phyloP scores from a whole-genome alignment of 2,888 invertebrate genomes.

The Lamellibrachia columna region DNA sequence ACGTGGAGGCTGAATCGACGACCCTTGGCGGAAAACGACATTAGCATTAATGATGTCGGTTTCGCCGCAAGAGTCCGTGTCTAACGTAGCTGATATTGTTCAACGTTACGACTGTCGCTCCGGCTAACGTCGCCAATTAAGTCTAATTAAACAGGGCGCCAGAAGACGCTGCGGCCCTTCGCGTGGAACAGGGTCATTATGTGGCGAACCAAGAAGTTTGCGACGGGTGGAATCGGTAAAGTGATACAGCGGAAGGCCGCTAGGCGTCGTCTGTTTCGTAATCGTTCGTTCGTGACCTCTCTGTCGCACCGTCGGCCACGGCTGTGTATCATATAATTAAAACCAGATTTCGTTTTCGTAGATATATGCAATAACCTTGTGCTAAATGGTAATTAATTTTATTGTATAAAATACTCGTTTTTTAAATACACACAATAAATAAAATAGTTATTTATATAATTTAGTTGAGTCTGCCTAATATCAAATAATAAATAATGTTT shows the following conservation, averaged over 20 bases:
- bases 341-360: neutral
- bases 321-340: neutral
- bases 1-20: neutral
- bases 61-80: neutral
- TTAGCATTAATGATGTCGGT: conserved; percentile 16
- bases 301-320: neutral
- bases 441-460: neutral
- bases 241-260: neutral
- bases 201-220: neutral
- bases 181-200: neutral
- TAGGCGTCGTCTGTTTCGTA: neutral
- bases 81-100: neutral
- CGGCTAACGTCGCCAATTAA: neutral
- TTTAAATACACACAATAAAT: neutral
- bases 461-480: too few relatives aligned
- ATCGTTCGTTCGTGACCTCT: neutral
- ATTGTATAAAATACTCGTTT: too few relatives aligned
- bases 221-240: neutral
- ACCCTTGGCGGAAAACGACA: neutral
- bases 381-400: too few relatives aligned
- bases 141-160: neutral
- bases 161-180: neutral
- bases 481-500: too few relatives aligned
- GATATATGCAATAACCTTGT: neutral
- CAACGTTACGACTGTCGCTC: neutral